Conservation (phyloP, 2,888 invertebrate genomes). For the Cataglyphis rosenhaueri region DNA sequence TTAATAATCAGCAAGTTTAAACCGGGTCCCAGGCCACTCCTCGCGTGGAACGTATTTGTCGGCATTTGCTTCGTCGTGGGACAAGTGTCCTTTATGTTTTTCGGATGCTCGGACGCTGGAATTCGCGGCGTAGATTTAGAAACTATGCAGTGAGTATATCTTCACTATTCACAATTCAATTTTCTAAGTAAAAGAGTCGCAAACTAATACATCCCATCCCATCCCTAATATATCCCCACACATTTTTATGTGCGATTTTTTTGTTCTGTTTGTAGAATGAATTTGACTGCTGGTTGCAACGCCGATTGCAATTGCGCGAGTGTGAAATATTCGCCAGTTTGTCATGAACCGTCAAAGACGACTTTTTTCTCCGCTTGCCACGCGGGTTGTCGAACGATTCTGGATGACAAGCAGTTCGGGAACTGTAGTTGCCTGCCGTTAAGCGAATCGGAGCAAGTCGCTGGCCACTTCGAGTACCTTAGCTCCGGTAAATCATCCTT, state of each 20-base stretch:
- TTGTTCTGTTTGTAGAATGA: conserved; percentile 83
- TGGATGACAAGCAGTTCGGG: conserved; percentile 81
- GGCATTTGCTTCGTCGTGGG: conserved; percentile 87
- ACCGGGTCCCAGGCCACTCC: conserved; percentile 87
- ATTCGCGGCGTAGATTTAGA: conserved; percentile 83
- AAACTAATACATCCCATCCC: background rate
- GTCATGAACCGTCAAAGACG: conserved; percentile 86
- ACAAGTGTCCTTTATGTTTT: conserved; percentile 87
- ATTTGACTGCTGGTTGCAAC: conserved; percentile 87
- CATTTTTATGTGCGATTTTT: background rate
- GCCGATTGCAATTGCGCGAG: conserved; percentile 87
- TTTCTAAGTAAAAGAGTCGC: background rate
- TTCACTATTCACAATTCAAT: no score
- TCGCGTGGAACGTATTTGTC: conserved; percentile 89
- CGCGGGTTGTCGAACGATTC: conserved; percentile 88
- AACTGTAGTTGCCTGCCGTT: conserved; percentile 79
- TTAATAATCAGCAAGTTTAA: conserved; percentile 88
- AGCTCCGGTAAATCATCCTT: background rate
- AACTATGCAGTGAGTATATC: conserved; percentile 78
- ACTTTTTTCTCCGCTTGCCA: conserved; percentile 91
- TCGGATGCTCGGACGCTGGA: conserved; percentile 86
- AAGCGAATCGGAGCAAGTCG: conserved; percentile 2
- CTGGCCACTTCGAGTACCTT: conserved; percentile 11
- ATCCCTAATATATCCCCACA: background rate
- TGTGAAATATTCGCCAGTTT: conserved; percentile 89